Evolutionary conservation across 2,113 vertebrate species (phyloP).

Genomic region (Porphyrio hochstetteri): DNA sequence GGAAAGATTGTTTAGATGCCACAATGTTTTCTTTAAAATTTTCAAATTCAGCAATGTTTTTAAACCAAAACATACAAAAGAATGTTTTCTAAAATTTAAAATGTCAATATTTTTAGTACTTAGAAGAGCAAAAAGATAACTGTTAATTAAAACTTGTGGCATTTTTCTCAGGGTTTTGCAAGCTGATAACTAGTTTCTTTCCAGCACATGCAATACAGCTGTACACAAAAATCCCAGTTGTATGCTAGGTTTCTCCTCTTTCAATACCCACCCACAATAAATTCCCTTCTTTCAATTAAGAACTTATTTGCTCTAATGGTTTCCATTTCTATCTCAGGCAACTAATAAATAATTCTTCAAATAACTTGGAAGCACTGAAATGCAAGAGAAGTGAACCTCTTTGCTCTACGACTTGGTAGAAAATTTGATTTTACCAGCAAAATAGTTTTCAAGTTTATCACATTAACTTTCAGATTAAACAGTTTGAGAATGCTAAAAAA

Average conservation of each 20-base stretch:
- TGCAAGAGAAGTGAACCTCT: background rate
- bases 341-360: background rate
- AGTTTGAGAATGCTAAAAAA: background rate
- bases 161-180: background rate
- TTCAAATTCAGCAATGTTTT: background rate
- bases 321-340: background rate
- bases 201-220: background rate
- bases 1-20: background rate
- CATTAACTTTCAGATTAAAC: background rate
- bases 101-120: background rate
- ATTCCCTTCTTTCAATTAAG: background rate
- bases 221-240: background rate
- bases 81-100: background rate
- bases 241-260: background rate
- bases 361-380: background rate
- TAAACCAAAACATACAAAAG: background rate
- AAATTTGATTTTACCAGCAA: background rate
- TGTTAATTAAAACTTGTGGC: background rate
- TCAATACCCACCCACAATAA: background rate
- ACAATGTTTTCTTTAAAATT: background rate
- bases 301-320: background rate
- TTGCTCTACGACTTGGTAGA: background rate
- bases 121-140: background rate
- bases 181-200: background rate
- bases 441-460: background rate